Conservation (phyloP, 2,888 invertebrate species). For the Calliscelio sp. region DNA sequence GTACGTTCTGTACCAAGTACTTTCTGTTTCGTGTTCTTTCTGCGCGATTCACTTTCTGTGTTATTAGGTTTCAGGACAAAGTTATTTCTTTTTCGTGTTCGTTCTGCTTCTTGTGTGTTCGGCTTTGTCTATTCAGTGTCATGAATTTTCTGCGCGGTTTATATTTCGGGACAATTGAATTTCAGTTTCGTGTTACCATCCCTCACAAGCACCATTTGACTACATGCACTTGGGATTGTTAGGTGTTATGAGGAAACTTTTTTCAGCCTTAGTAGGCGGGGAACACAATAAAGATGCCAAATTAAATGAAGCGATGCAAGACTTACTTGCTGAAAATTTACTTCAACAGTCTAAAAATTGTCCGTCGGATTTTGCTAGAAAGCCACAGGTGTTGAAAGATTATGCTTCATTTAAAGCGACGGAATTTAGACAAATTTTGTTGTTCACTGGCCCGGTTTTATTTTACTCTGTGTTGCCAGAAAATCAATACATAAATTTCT, state of each 20-base stretch:
- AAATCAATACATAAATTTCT: not conserved
- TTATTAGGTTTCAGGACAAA: too few species aligned
- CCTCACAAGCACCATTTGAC: conserved; percentile 20
- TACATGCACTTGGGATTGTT: conserved; percentile 19
- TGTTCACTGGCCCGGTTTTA: not conserved
- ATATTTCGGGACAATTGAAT: too few species aligned
- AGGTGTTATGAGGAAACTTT: conserved; percentile 16
- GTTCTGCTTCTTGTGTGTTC: too few species aligned
- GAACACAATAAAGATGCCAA: not conserved
- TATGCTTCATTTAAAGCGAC: conserved; percentile 26
- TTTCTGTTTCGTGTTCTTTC: too few species aligned
- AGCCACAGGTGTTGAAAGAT: not conserved
- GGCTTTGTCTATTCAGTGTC: too few species aligned
- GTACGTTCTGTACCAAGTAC: too few species aligned
- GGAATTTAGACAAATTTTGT: conserved; percentile 29
- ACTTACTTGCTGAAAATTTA: not conserved
- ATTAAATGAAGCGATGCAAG: not conserved
- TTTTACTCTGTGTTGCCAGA: conserved; percentile 7
- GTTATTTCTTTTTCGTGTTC: too few species aligned
- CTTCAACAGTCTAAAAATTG: not conserved
- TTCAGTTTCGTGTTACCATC: too few species aligned
- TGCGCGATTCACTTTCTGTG: too few species aligned
- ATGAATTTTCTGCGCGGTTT: too few species aligned
- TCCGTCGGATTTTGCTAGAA: conserved; percentile 23
- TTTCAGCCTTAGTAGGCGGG: conserved; percentile 1